A percentile compares a stretch with the other conserved stretches of the same genome.
Conservation (phyloP, 2,888 invertebrate species). For the Acronicta alni region DNA sequence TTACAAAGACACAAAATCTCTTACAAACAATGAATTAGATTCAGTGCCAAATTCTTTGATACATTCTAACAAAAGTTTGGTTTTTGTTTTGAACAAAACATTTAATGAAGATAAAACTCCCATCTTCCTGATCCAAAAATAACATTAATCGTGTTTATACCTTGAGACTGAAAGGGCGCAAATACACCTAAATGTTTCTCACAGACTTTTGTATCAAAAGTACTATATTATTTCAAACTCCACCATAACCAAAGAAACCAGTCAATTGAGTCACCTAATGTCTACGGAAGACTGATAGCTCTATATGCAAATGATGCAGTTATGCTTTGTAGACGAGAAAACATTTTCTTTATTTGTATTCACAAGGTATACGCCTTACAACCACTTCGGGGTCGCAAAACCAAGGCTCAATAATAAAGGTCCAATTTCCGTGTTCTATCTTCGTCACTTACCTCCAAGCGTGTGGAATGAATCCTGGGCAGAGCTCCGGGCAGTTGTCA, state of each 20-base stretch:
- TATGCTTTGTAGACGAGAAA: constrained; percentile 27
- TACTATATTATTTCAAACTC: constrained; percentile 3
- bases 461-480: constrained; percentile 95
- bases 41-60: constrained; percentile 29
- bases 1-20: not conserved
- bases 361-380: constrained; percentile 31
- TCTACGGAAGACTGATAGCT: constrained; percentile 29
- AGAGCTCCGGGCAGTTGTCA: constrained; percentile 94
- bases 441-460: constrained; percentile 94
- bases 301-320: constrained; percentile 39
- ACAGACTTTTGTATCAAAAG: not conserved
- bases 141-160: constrained; percentile 1
- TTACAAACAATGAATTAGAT: constrained; percentile 16
- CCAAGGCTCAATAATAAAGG: constrained; percentile 41
- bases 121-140: constrained; percentile 39
- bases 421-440: constrained; percentile 43
- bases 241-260: constrained; percentile 28
- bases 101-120: constrained; percentile 2
- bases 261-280: constrained; percentile 8
- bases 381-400: constrained; percentile 22
- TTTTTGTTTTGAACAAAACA: constrained; percentile 2
- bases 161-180: not conserved
- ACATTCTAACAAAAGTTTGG: constrained; percentile 17
- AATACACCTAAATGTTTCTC: not conserved
- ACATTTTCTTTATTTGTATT: constrained; percentile 54